Evolutionary conservation across 2,888 invertebrate species (phyloP), one percentile per base, ranked within the genome.

Genomic region (Crioceris asparagi): DNA sequence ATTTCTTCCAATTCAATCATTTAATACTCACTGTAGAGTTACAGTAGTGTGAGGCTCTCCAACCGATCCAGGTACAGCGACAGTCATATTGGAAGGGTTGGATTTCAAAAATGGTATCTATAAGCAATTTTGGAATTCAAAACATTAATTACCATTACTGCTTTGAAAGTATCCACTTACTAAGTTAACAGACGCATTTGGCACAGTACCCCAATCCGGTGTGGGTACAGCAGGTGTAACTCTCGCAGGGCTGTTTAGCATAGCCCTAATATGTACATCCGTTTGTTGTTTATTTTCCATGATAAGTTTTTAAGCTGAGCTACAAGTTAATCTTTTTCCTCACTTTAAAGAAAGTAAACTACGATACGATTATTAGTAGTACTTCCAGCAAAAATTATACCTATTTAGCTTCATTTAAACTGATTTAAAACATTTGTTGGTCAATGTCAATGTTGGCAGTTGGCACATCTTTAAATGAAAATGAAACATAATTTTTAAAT

Each of bases 1-100:
- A n/a, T n/a, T n/a, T n/a, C n/a, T n/a, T n/a, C n/a, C n/a, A n/a
- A n/a, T n/a, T n/a, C n/a, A 35, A 32, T 6, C 23, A 17, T 14
- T 17, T 11, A 3, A 25, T 43, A 49, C 60, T 52, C 54, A 65
- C 65, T 64, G 63, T 37, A 64, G 45, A 8, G 56, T 61, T 25
- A 76, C 70, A 35, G 67, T 63, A 49, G 64, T 70, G 45, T 74
- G 72, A 29, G 76, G 73, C 51, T 75, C 75, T 3, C 60, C 60
- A 26, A 52, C 55, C 23, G 58, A 51, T 5, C 61, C 57, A 18
- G 62, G 60, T 30, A 59, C 61, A 19, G 55, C 47, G 11, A 62
- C 58, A 14, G 55, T 54, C 45, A 62, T 56, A 36, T 49, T 29
- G 15, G 43, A 48, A 41, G 48, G 40, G 44, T 50, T 48, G 25